Base-by-base conservation (phyloP, 1,140 invertebrate genomes). In the Limonius californicus region DNA sequence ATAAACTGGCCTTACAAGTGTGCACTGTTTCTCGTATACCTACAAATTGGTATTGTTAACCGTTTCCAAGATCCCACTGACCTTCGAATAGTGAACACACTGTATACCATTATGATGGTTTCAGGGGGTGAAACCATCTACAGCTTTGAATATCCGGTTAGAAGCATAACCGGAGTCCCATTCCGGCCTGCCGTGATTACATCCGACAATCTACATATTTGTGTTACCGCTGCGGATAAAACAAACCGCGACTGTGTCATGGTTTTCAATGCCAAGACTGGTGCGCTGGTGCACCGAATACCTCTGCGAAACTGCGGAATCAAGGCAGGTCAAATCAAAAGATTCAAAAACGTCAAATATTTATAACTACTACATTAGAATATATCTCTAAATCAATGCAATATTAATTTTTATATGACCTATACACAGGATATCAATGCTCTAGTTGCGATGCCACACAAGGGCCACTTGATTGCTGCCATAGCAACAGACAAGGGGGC, bases 401-500 rank as follows among this genome's bases (percentile, higher is more conserved):
- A 42, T 16, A 35, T 50, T 14, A 19, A 59, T 32, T 59, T 50
- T 32, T 32, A 11, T 32, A 32, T 32, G n/a, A n/a, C n/a, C n/a
- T n/a, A n/a, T n/a, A n/a, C n/a, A 20, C 35, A 88, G 81, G 87
- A 90, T 75, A 82, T 89, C 6, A 72, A 82, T 42, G 78, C 80
- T 2, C 74, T 94, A 27, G 84, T 91, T 2, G 84, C 90, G 6
- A 85, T 94, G 81, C 89, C 90, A 0, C 88, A 91, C 71, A 92
- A 91, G 78, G 79, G 87, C 0, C 86, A 89, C 64, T 89, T 90
- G 80, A 83, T 97, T 18, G 95, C 89, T 0, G 85, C 97, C 0
- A 90, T 97, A 30, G 93, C 94, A 54, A 85, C 87, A 16, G 95
- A 97, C 68, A 97, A 95, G 77, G 92, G 91, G 18, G 92, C 87